Evolutionary conservation across 1,140 invertebrate species (phyloP), one percentile per base, ranked within the genome.

Genomic region (Coelopa frigida): DNA sequence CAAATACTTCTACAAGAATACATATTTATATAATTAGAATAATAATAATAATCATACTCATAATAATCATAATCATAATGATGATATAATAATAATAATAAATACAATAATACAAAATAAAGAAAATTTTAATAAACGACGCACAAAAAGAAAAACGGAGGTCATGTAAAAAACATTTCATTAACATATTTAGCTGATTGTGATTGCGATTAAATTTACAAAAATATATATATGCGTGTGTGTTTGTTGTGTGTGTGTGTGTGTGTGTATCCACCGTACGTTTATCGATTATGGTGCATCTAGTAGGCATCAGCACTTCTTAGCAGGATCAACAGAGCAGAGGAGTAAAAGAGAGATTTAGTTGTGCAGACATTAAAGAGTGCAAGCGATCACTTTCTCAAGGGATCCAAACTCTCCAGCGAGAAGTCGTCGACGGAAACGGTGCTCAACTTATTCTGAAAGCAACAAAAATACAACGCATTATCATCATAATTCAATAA

Each of bases 351-450:
- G 31, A 10, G 20, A 5, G 20, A 20, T 18, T 35, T 10, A 35
- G 20, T 10, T 35, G 17, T 35, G 21, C 37, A 56, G 35, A 48
- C 35, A 14, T 14, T 46, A n/a, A n/a, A n/a, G n/a, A n/a, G n/a
- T n/a, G n/a, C n/a, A n/a, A n/a, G n/a, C n/a, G n/a, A n/a, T 49
- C 54, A 69, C 53, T 75, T 75, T 49, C 73, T 71, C 46, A 89
- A 71, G 32, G 87, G 87, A 75, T 89, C 87, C 55, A 89, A 74
- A 69, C 84, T 87, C 65, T 89, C 87, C 52, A 91, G 61, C n/a
- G 84, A 85, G 62, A 90, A 90, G 70, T 90, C 87, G 62, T 89
- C 87, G 49, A 85, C 84, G 31, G 83, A 82, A 57, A 54, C 31
- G 58, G 53, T 54, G 36, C 61, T 63, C 12, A 68, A 50, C 39